Percentiles rank a stretch among this genome's conserved stretches.
Evolutionary conservation across 1,140 invertebrate genomes (phyloP).

Genomic region (Muscidifurax raptorellus): DNA sequence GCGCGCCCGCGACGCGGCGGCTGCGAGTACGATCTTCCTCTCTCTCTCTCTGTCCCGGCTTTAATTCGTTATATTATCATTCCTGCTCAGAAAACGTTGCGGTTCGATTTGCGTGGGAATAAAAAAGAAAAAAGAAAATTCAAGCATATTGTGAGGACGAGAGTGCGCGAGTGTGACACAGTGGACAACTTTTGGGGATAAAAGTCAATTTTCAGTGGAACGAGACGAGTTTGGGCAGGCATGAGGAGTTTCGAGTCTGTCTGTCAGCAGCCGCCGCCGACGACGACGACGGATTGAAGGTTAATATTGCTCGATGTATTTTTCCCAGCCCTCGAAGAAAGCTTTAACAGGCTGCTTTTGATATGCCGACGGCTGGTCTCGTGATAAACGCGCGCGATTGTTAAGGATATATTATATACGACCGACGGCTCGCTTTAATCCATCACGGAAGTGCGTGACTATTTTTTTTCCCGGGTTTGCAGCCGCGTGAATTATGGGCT

Average conservation of each 20-base stretch:
- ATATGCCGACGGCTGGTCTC: background rate
- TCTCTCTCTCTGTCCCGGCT: background rate
- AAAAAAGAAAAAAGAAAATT: too few relatives aligned
- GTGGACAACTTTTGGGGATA: background rate
- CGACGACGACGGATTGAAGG: background rate
- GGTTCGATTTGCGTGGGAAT: too few relatives aligned
- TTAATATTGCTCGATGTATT: background rate
- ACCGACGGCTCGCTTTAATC: too few relatives aligned
- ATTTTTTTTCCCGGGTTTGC: too few relatives aligned
- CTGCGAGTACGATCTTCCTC: background rate
- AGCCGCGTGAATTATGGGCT: too few relatives aligned
- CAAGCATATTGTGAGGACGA: too few relatives aligned
- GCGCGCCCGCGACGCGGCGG: background rate
- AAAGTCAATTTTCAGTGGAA: background rate
- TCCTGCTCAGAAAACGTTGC: background rate
- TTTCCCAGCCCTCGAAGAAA: background rate
- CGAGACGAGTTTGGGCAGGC: background rate
- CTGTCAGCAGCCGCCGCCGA: background rate
- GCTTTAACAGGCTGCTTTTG: too few relatives aligned
- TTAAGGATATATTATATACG: too few relatives aligned
- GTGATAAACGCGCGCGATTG: too few relatives aligned
- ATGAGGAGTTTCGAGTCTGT: background rate
- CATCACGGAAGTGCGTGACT: too few relatives aligned
- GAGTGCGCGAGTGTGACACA: conserved; percentile 12
- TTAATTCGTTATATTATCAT: too few relatives aligned